Conservation (phyloP, 2,888 invertebrate genomes). For the Orthonevra nobilis region DNA sequence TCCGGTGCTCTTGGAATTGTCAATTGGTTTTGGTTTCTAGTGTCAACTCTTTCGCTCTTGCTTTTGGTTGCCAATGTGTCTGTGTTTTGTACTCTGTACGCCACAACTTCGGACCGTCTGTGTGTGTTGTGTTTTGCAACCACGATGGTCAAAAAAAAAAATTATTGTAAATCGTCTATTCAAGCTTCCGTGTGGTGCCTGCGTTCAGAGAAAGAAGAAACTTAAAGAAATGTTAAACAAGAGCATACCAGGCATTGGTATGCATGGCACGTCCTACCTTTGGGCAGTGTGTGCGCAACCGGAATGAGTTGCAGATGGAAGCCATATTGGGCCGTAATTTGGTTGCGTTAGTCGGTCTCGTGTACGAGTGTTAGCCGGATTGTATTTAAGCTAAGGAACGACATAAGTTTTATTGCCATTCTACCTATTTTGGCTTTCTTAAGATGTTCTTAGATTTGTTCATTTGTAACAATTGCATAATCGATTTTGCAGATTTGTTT, state of each 20-base stretch:
- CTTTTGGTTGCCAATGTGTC: not conserved
- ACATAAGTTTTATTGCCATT: too few species aligned
- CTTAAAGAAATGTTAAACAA: constrained; percentile 14
- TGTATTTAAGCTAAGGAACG: too few species aligned
- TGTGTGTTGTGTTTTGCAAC: constrained; percentile 23
- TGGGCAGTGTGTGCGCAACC: constrained; percentile 32
- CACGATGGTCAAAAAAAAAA: not conserved
- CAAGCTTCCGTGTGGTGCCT: not conserved
- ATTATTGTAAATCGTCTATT: too few species aligned
- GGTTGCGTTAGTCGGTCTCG: not conserved
- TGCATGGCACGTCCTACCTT: constrained; percentile 57
- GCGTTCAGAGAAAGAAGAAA: constrained; percentile 31
- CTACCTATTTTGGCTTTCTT: too few species aligned
- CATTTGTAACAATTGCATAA: too few species aligned
- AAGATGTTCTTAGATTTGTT: too few species aligned
- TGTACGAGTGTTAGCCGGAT: too few species aligned
- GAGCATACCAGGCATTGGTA: constrained; percentile 29
- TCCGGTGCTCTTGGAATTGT: constrained; percentile 61
- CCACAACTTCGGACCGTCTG: not conserved
- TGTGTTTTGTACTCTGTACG: not conserved
- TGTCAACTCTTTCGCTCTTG: constrained; percentile 28
- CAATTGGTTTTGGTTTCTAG: constrained; percentile 36
- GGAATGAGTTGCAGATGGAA: constrained; percentile 44
- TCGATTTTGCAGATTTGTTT: too few species aligned
- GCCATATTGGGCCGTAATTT: not conserved